phyloP scores from a whole-genome alignment of 2,888 invertebrate genomes.

The Coelogynopora nodosa region DNA sequence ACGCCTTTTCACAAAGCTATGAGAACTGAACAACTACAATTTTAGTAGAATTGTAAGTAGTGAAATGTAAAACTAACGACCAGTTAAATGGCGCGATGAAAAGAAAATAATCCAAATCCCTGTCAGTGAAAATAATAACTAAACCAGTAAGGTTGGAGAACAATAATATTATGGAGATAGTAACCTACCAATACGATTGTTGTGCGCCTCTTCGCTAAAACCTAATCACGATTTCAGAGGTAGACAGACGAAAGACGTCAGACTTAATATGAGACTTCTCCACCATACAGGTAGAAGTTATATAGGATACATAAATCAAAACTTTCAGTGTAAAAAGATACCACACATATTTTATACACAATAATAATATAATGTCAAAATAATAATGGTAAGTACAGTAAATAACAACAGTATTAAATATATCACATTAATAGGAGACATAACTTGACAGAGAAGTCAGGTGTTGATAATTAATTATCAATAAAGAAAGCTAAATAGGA shows the following conservation, averaged over 20 bases:
- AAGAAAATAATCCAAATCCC: not conserved
- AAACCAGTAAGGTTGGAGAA: not conserved
- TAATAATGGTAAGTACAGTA: not conserved
- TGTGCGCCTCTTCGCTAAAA: too few relatives aligned
- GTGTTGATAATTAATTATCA: too few relatives aligned
- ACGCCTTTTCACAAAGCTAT: not conserved
- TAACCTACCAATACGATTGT: too few relatives aligned
- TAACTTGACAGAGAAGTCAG: not conserved
- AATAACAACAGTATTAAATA: not conserved
- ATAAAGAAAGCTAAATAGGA: not conserved
- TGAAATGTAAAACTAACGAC: not conserved
- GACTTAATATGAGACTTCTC: not conserved
- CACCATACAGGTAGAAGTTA: not conserved
- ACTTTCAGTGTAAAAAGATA: not conserved
- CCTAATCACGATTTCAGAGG: not conserved
- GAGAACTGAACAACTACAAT: not conserved
- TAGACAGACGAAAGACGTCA: not conserved
- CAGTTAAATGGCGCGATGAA: not conserved
- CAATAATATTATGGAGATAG: not conserved
- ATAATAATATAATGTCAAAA: not conserved
- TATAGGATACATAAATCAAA: not conserved
- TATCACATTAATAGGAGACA: not conserved
- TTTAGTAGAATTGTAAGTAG: not conserved
- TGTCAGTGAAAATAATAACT: not conserved
- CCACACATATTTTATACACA: not conserved